Evolutionary conservation across 2,888 invertebrate species (phyloP), one percentile per base, ranked within the genome.

Genomic region (Machimus rusticus): DNA sequence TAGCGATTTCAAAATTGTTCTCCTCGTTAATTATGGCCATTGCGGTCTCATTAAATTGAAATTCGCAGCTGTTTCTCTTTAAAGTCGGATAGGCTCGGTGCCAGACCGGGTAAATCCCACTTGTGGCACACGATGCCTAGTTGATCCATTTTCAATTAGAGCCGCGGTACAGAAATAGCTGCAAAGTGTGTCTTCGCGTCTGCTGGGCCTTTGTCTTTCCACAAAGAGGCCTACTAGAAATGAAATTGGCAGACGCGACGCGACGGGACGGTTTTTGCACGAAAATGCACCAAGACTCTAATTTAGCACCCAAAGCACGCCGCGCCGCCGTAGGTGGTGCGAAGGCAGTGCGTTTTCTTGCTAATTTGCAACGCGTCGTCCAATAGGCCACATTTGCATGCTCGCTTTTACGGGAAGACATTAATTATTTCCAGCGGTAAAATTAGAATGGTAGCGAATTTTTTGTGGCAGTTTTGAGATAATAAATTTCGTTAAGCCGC

Each of bases 61-160:
- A 78, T 78, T 19, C 43, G 78, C 78, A 78, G 78, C 78, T 78
- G 78, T 19, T 78, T 43, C 78, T 78, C 78, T 43, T 78, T 78
- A 78, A 78, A 78, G 19, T 78, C 39, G 66, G 57, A 66, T 66
- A 66, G 66, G 66, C 66, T 19, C n/a, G 8, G 51, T 51, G 51
- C 51, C 51, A 51, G 51, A 51, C n/a, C 66, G 19, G 28, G 28
- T n/a, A 12, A 66, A 28, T 28, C 66, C 66, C 66, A 66, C 66
- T 66, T 66, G 28, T 66, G 28, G 66, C 66, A 23, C 28, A 12
- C 66, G 19, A 28, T 19, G 23, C 66, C 12, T 23, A 28, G 66
- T 66, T 66, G 66, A 66, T 66, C 66, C 66, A 66, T 66, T 66
- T 66, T 66, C 66, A 66, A 66, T 66, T 66, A 66, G 66, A 66